Evolutionary conservation across 2,797 vertebrate species (phyloP).

Genomic region (Alca torda): DNA sequence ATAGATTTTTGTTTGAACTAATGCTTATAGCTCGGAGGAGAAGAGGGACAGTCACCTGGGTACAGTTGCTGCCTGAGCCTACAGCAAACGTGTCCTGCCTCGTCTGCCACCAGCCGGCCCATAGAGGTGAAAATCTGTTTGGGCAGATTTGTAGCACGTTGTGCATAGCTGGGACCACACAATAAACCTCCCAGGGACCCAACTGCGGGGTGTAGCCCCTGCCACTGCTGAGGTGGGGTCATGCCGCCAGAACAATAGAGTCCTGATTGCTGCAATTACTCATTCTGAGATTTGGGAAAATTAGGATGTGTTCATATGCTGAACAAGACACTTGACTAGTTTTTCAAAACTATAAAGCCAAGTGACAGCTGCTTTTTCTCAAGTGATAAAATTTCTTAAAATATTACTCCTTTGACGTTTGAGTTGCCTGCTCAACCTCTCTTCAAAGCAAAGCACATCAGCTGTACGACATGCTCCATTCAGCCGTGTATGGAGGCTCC

Average conservation of each 20-base stretch:
- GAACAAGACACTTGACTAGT: background rate
- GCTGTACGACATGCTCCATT: rapidly evolving
- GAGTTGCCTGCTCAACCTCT: background rate
- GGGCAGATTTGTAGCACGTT: rapidly evolving
- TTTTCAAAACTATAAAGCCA: background rate
- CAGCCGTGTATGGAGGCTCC: background rate
- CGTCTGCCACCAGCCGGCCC: background rate
- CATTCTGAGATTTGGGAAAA: background rate
- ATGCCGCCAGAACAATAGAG: background rate
- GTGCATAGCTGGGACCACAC: background rate
- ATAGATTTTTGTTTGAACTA: background rate
- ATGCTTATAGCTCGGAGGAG: background rate
- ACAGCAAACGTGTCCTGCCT: background rate
- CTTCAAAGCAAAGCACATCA: background rate
- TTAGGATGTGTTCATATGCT: background rate
- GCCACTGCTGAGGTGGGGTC: background rate
- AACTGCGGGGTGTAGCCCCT: rapidly evolving
- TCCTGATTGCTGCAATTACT: background rate
- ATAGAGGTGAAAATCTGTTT: rapidly evolving
- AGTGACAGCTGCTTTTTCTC: background rate
- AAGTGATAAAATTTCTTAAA: background rate
- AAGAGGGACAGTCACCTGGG: background rate
- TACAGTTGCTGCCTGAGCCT: background rate
- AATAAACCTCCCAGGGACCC: background rate
- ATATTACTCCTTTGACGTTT: background rate